These are phyloP conservation scores for Urocynchramus pylzowi DNA, from an alignment of 2,113 vertebrate genomes.

Conservation along the genomic window DNA sequence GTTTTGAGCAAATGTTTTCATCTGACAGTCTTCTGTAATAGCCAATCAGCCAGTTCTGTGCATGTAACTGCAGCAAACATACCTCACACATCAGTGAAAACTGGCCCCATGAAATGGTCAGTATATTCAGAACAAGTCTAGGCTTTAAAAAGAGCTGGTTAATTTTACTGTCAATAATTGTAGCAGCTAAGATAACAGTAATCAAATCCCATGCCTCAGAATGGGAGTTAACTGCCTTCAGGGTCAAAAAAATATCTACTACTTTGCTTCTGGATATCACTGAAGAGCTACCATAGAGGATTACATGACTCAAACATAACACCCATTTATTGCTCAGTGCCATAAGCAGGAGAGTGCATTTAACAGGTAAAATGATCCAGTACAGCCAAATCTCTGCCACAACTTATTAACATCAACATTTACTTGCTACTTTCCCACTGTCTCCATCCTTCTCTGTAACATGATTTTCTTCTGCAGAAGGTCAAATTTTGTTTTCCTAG, in stretches of 20 bases:
- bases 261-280: background rate
- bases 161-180: constrained; percentile 25
- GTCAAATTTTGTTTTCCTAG: constrained; percentile 60
- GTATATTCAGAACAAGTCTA: background rate
- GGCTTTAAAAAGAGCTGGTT: background rate
- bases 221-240: background rate
- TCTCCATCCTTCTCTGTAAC: background rate
- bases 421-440: background rate
- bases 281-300: background rate
- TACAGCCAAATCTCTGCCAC: background rate
- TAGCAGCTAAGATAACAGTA: constrained; percentile 13
- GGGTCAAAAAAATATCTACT: background rate
- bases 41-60: background rate
- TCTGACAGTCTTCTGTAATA: background rate
- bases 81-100: background rate
- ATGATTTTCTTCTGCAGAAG: constrained; percentile 20
- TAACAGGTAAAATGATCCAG: background rate
- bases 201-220: constrained; percentile 33
- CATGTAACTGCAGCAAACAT: background rate
- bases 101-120: background rate
- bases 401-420: background rate
- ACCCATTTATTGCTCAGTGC: background rate
- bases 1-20: background rate
- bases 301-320: constrained; percentile 2
- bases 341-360: background rate